Percentiles rank a stretch among this genome's conserved stretches.
Conservation (phyloP, 2,797 vertebrate genomes). For the Steatocranus sp. region DNA sequence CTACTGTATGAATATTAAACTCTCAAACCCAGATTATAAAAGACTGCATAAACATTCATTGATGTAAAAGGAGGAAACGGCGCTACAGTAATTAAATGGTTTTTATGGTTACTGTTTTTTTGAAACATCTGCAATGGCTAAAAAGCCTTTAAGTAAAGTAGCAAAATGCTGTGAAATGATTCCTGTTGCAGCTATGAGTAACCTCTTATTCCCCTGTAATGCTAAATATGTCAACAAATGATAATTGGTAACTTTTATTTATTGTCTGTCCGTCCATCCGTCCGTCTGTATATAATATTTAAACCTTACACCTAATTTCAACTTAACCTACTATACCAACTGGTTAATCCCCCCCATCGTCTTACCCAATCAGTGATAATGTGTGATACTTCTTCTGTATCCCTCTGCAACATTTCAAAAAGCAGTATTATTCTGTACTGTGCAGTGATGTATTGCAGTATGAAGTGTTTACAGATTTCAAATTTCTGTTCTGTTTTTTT, state of each 20-base stretch:
- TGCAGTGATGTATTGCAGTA: slow-evolving; percentile 37
- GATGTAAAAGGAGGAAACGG: neutral
- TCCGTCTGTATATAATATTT: no score
- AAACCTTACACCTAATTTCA: neutral
- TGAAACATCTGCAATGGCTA: neutral
- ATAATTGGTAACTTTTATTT: neutral
- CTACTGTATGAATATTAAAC: neutral
- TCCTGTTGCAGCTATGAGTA: neutral
- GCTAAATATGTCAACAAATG: neutral
- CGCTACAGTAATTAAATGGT: neutral
- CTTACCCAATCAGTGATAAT: neutral
- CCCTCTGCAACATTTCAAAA: slow-evolving; percentile 26
- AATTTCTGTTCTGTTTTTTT: slow-evolving; percentile 35
- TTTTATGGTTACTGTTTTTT: neutral
- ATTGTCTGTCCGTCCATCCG: no score
- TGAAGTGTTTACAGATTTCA: slow-evolving; percentile 47
- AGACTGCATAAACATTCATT: neutral
- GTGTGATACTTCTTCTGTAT: neutral
- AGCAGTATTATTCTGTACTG: slow-evolving; percentile 61
- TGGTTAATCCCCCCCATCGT: neutral
- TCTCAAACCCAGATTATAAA: neutral
- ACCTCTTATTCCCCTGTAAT: neutral
- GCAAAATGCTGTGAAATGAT: neutral
- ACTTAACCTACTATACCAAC: neutral
- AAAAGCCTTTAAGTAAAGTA: neutral